A percentile compares a stretch with the other conserved stretches of the same genome.
phyloP scores from a whole-genome alignment of 1,140 invertebrate species.

The Scaptomyza hsui region DNA sequence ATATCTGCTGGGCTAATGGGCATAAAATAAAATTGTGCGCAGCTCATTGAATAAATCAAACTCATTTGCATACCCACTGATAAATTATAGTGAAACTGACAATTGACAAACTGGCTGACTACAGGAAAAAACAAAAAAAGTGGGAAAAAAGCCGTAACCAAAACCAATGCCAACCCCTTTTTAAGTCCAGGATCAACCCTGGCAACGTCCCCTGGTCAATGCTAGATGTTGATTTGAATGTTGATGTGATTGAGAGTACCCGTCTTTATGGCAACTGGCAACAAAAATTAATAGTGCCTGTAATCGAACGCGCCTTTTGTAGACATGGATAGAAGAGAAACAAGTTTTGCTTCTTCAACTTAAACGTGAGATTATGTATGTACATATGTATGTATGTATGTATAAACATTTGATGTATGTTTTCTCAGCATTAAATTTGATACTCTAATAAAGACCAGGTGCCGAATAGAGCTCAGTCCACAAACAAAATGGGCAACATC shows the following conservation, averaged over 20 bases:
- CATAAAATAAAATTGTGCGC: constrained; percentile 66
- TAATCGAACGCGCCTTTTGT: constrained; percentile 28
- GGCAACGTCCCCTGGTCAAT: constrained; percentile 20
- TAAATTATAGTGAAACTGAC: constrained; percentile 75
- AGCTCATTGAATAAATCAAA: constrained; percentile 83
- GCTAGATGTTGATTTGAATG: neutral
- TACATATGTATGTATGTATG: neutral
- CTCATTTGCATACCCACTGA: constrained; percentile 82
- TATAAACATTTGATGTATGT: neutral
- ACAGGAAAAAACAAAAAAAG: too few relatives aligned
- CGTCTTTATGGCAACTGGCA: neutral
- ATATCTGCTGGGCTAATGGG: constrained; percentile 43
- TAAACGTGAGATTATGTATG: constrained; percentile 13
- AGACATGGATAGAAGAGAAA: constrained; percentile 23
- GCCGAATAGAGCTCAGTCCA: constrained; percentile 1
- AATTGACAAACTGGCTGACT: constrained; percentile 69
- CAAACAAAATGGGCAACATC: constrained; percentile 25
- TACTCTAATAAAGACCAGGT: constrained; percentile 30
- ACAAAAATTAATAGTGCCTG: constrained; percentile 27
- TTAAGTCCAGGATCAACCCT: constrained; percentile 14
- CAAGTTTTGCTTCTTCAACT: constrained; percentile 26
- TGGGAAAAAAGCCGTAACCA: constrained; percentile 16
- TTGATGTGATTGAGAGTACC: neutral
- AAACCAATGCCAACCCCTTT: constrained; percentile 54
- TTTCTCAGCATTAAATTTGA: constrained; percentile 25